These are phyloP conservation scores for Rhynchonema sp. DNA, from an alignment of 2,888 invertebrate genomes.

Conservation along the genomic window DNA sequence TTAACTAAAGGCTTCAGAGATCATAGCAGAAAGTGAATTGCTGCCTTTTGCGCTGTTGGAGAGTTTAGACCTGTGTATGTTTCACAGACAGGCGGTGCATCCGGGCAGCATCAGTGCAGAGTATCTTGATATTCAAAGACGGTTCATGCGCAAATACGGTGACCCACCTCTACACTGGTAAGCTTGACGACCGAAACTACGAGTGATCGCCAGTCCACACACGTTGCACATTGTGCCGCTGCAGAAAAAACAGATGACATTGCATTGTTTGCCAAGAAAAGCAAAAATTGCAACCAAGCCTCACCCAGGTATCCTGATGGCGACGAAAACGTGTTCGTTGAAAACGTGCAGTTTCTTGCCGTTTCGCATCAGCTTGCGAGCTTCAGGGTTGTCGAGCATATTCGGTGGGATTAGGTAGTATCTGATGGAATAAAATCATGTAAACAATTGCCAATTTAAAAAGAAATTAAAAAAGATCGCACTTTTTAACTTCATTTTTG, in stretches of 20 bases:
- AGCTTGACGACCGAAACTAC: slow-evolving; percentile 25
- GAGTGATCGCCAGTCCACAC: slow-evolving; percentile 18
- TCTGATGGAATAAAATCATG: slow-evolving; percentile 8
- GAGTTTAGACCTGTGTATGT: too few species aligned
- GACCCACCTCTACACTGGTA: slow-evolving; percentile 26
- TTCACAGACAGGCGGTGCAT: too few species aligned
- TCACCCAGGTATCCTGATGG: slow-evolving; percentile 24
- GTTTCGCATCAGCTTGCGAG: slow-evolving; percentile 15
- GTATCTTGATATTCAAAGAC: background rate
- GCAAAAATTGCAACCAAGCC: background rate
- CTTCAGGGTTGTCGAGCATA: slow-evolving; percentile 16
- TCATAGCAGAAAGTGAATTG: too few species aligned
- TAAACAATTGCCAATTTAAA: background rate
- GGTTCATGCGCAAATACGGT: background rate
- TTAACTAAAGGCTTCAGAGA: too few species aligned
- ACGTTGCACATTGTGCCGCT: slow-evolving; percentile 24
- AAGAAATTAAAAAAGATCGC: background rate
- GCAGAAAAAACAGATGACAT: background rate
- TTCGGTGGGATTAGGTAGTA: slow-evolving; percentile 23
- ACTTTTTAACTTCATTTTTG: slow-evolving; percentile 16
- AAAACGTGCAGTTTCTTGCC: slow-evolving; percentile 27
- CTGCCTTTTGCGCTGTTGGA: too few species aligned
- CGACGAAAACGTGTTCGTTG: slow-evolving; percentile 27
- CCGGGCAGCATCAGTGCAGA: too few species aligned
- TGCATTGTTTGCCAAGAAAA: background rate